Percentiles rank a stretch among this genome's conserved stretches.
phyloP scores from a whole-genome alignment of 2,888 invertebrate genomes.

The Pharmacophagus antenor region DNA sequence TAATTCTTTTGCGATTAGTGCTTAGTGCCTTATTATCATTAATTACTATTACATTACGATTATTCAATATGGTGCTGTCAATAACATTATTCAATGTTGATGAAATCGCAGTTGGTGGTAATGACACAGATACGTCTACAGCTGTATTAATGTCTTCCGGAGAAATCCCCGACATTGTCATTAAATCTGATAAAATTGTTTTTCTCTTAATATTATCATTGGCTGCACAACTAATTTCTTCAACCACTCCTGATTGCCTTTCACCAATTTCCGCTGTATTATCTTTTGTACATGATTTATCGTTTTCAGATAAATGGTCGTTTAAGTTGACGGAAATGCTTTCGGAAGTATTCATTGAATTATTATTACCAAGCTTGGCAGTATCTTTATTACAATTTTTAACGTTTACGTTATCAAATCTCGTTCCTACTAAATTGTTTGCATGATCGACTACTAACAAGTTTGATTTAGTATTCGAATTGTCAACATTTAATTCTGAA shows the following conservation, averaged over 20 bases:
- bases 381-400: conserved; percentile 21
- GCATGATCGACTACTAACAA: background rate
- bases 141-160: conserved; percentile 49
- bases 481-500: background rate
- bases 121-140: background rate
- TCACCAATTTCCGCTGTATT: conserved; percentile 16
- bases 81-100: no score
- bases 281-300: background rate
- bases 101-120: background rate
- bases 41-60: background rate
- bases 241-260: background rate
- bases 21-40: background rate
- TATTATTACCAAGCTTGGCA: background rate
- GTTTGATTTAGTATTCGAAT: background rate
- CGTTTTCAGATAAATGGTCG: background rate
- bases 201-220: conserved; percentile 44
- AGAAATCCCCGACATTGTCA: conserved; percentile 75
- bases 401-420: conserved; percentile 26
- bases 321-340: background rate
- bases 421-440: background rate
- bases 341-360: background rate
- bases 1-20: conserved; percentile 37
- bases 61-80: background rate
- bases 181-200: conserved; percentile 67
- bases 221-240: background rate